phyloP scores from a whole-genome alignment of 2,797 vertebrate species.

The Tragopan temminckii region DNA sequence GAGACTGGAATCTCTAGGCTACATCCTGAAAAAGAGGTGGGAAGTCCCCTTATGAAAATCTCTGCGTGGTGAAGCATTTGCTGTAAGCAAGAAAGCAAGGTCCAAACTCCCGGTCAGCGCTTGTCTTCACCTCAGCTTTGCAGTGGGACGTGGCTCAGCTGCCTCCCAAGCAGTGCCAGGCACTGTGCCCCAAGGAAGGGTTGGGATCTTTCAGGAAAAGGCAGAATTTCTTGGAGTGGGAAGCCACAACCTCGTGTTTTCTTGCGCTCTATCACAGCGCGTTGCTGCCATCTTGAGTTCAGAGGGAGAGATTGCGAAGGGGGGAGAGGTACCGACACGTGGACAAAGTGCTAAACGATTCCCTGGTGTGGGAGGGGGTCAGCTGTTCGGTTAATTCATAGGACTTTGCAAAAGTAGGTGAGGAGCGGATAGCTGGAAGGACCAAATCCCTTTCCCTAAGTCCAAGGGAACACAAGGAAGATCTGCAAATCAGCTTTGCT shows the following conservation, averaged over 20 bases:
- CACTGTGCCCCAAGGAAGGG: not conserved
- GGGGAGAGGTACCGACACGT: not conserved
- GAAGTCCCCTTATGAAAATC: rapidly evolving
- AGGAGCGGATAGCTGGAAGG: not conserved
- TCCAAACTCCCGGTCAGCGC: not conserved
- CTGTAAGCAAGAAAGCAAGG: not conserved
- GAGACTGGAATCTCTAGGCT: rapidly evolving
- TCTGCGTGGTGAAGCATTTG: not conserved
- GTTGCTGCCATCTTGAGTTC: constrained; percentile 62
- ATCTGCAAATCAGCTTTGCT: not conserved
- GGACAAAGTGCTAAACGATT: rapidly evolving
- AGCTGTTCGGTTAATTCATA: rapidly evolving
- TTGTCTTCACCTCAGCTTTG: not conserved
- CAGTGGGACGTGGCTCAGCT: too few species aligned
- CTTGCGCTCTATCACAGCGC: not conserved
- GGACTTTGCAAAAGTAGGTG: not conserved
- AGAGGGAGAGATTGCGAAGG: not conserved
- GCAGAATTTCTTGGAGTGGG: not conserved
- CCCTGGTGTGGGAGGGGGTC: rapidly evolving
- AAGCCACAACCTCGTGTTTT: not conserved
- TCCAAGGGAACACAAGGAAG: not conserved
- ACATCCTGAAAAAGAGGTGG: not conserved
- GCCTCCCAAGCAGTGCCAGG: not conserved
- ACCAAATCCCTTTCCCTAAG: not conserved
- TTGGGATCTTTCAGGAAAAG: not conserved